Evolutionary conservation across 2,797 vertebrate genomes (phyloP).

Genomic region (Pangasius macronema): DNA sequence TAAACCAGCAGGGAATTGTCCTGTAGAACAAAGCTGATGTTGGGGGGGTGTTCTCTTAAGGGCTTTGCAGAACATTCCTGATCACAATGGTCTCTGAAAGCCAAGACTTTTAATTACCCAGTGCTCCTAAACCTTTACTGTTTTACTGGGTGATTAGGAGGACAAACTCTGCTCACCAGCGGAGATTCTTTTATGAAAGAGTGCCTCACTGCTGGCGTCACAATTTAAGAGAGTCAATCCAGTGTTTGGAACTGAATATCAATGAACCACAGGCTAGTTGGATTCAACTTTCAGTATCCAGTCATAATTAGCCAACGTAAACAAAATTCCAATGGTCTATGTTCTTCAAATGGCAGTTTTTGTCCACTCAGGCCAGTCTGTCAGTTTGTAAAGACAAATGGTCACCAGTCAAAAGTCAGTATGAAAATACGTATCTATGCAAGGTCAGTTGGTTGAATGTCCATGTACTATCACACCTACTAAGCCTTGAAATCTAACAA

Average conservation of each 20-base stretch:
- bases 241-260: conserved; percentile 42
- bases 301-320: not conserved
- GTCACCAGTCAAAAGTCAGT: not conserved
- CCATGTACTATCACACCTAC: not conserved
- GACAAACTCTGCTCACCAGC: conserved; percentile 14
- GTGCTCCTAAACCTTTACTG: conserved; percentile 58
- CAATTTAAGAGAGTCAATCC: conserved; percentile 64
- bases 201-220: conserved; percentile 23
- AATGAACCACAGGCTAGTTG: conserved; percentile 13
- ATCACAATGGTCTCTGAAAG: conserved; percentile 66
- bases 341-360: not conserved
- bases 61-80: conserved; percentile 72
- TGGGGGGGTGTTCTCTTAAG: conserved; percentile 60
- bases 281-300: not conserved
- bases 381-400: not conserved
- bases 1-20: conserved; percentile 69
- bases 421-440: not conserved
- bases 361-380: not conserved
- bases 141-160: conserved; percentile 18
- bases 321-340: not conserved
- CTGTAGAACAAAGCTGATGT: conserved; percentile 67
- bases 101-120: conserved; percentile 69
- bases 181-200: conserved; percentile 42
- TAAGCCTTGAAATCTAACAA: not conserved
- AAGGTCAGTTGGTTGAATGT: not conserved